Conservation (phyloP, 2,113 vertebrate genomes). For the Cyprinodon tularosa region DNA sequence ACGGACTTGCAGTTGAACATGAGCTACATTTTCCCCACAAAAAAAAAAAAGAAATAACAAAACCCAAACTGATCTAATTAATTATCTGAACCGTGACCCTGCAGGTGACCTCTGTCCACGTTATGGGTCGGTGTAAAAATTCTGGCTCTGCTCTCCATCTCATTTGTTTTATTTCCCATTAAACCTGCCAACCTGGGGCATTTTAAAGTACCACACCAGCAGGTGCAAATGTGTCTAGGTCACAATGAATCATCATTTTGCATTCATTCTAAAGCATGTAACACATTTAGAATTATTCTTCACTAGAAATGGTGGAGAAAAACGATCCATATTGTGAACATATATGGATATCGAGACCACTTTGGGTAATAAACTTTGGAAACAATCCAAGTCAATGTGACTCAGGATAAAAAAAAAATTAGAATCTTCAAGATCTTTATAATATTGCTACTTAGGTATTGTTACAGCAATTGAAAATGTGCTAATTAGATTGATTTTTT, state of each 20-base stretch:
- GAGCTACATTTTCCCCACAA: conserved; percentile 23
- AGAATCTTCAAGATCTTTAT: not conserved
- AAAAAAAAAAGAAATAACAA: not conserved
- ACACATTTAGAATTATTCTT: not conserved
- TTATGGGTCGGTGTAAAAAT: not conserved
- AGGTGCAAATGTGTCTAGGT: not conserved
- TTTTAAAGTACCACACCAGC: conserved; percentile 58
- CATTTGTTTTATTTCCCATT: conserved; percentile 23
- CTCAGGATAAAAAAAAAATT: not conserved
- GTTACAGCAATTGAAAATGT: not conserved
- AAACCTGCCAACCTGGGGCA: conserved; percentile 63
- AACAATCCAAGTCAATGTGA: not conserved
- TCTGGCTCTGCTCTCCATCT: conserved; percentile 11
- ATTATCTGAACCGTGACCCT: not conserved
- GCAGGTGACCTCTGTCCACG: conserved; percentile 15
- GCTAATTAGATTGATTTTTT: not conserved
- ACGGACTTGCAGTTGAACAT: not conserved
- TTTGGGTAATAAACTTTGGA: not conserved
- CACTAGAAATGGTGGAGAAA: not conserved
- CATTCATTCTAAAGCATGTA: not conserved
- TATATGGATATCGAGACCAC: not conserved
- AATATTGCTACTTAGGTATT: not conserved
- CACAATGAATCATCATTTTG: not conserved
- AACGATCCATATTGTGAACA: not conserved
- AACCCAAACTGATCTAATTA: not conserved